phyloP scores from a whole-genome alignment of 2,113 vertebrate species.

The Suncus etruscus region DNA sequence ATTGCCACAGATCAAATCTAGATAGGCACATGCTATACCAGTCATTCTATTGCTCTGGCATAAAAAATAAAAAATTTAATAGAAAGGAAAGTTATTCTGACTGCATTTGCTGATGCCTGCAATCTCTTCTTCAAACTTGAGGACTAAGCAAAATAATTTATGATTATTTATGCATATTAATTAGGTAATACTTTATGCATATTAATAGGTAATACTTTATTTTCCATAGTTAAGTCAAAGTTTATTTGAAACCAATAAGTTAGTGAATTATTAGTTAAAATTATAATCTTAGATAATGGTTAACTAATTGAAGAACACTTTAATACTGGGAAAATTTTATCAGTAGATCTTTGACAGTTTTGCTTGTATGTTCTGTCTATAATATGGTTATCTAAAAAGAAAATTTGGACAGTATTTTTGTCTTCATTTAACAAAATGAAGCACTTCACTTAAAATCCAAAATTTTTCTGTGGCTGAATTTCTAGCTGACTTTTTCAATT shows the following conservation, averaged over 20 bases:
- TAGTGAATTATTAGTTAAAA: background rate
- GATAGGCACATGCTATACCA: too few species aligned
- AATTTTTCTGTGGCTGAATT: conserved; percentile 22
- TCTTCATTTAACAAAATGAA: conserved; percentile 28
- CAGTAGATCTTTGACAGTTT: conserved; percentile 4
- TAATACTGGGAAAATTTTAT: conserved; percentile 30
- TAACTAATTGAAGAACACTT: conserved; percentile 9
- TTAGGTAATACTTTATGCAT: too few species aligned
- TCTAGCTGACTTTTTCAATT: conserved; percentile 49
- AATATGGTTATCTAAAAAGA: conserved; percentile 4
- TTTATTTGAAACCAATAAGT: conserved; percentile 11
- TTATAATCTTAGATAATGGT: conserved; percentile 28
- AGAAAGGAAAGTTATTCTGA: background rate
- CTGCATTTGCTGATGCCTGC: background rate
- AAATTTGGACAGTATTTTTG: background rate
- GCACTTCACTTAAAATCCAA: background rate
- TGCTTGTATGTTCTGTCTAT: background rate
- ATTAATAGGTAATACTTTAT: conserved; percentile 1
- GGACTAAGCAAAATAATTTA: conserved; percentile 11
- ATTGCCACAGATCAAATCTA: too few species aligned
- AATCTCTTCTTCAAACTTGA: background rate
- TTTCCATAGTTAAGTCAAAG: conserved; percentile 27
- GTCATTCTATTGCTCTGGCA: background rate
- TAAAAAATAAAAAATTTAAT: background rate
- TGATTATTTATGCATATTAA: background rate